These are phyloP conservation scores for Myotis lucifugus DNA, from an alignment of 2,113 vertebrate species.

Conservation along the genomic window DNA sequence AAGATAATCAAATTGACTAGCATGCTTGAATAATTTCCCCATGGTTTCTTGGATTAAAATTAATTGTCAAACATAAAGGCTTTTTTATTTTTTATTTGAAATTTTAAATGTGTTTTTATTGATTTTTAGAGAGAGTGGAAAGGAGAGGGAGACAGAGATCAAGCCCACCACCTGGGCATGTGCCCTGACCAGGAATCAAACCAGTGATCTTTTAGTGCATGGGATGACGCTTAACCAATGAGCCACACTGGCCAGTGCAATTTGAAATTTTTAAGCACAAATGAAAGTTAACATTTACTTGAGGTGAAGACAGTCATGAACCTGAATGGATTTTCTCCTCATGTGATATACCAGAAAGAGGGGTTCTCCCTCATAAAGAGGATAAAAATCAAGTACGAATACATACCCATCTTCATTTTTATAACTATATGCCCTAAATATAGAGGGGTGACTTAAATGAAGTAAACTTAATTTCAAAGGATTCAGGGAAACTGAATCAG, in stretches of 20 bases:
- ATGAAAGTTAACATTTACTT: neutral
- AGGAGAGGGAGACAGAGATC: too few relatives aligned
- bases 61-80: neutral
- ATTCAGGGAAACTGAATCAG: neutral
- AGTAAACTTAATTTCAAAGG: neutral
- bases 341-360: neutral
- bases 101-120: neutral
- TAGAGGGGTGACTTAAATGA: neutral
- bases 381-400: neutral
- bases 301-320: neutral
- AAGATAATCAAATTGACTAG: neutral
- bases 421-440: neutral
- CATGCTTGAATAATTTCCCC: constrained; percentile 3
- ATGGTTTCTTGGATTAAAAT: constrained; percentile 22
- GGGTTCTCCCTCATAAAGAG: neutral
- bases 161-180: too few relatives aligned
- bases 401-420: neutral
- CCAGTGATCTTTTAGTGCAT: too few relatives aligned
- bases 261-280: constrained; percentile 37
- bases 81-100: constrained; percentile 9
- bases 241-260: neutral
- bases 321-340: neutral
- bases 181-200: too few relatives aligned
- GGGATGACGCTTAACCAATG: too few relatives aligned
- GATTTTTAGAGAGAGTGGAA: too few relatives aligned